phyloP scores from a whole-genome alignment of 2,113 vertebrate genomes.

The Lipophrys pholis region DNA sequence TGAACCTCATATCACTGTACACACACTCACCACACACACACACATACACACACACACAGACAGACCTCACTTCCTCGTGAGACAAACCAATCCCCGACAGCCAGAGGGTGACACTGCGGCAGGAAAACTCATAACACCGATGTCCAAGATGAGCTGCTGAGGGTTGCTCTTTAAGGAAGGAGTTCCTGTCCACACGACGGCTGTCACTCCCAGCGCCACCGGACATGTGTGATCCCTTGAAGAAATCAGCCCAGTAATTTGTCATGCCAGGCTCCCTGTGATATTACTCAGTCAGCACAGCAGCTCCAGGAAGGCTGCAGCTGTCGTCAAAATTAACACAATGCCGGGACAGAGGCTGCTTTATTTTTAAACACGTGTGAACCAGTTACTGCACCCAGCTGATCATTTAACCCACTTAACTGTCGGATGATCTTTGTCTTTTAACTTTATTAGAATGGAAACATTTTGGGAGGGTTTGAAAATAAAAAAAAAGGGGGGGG shows the following conservation, averaged over 20 bases:
- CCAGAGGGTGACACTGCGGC: constrained; percentile 74
- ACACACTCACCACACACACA: constrained; percentile 26
- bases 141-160: constrained; percentile 72
- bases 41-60: constrained; percentile 28
- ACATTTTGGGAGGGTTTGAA: neutral
- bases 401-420: neutral
- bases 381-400: neutral
- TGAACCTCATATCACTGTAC: constrained; percentile 24
- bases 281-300: constrained; percentile 67
- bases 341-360: neutral
- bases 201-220: constrained; percentile 67
- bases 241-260: constrained; percentile 72
- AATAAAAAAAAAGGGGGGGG: constrained; percentile 1
- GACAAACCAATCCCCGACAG: constrained; percentile 76
- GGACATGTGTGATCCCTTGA: constrained; percentile 74
- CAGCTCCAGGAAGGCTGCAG: constrained; percentile 39
- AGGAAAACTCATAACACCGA: constrained; percentile 70
- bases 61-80: constrained; percentile 49
- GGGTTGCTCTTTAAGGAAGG: constrained; percentile 66
- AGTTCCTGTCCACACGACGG: constrained; percentile 49
- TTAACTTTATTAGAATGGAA: constrained; percentile 17
- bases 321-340: constrained; percentile 32
- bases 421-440: neutral
- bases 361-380: constrained; percentile 1
- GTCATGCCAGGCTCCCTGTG: constrained; percentile 61